These are phyloP conservation scores for Bucco capensis DNA, from an alignment of 2,113 vertebrate species.

Conservation along the genomic window DNA sequence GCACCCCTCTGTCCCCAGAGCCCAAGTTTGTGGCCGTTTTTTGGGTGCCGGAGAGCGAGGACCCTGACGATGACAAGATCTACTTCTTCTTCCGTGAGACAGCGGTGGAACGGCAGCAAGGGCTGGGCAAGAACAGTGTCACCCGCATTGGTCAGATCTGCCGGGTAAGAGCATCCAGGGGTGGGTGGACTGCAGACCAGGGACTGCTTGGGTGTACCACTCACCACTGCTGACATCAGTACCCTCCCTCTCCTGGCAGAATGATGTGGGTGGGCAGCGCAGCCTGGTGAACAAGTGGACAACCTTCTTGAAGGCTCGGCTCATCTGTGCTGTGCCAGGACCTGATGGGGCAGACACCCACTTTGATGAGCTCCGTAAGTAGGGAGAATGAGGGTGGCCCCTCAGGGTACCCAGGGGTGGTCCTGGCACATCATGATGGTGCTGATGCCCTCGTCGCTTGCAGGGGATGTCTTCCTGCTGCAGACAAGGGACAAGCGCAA, in stretches of 20 bases:
- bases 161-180: conserved; percentile 72
- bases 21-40: conserved; percentile 95
- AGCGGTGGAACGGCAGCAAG: conserved; percentile 86
- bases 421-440: rapidly evolving
- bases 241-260: conserved; percentile 68
- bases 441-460: neutral
- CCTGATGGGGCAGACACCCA: conserved; percentile 86
- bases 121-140: conserved; percentile 85
- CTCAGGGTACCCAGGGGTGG: neutral
- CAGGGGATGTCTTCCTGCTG: conserved; percentile 92
- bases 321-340: conserved; percentile 88
- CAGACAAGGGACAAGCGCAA: conserved; percentile 89
- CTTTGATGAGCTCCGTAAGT: conserved; percentile 95
- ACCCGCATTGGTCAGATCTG: conserved; percentile 94
- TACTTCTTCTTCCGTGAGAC: conserved; percentile 98
- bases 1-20: conserved; percentile 71
- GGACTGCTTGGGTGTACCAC: neutral
- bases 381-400: too few species aligned
- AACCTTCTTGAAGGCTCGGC: conserved; percentile 92
- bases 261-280: conserved; percentile 92
- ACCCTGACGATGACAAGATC: conserved; percentile 93
- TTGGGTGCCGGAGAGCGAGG: conserved; percentile 96
- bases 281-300: conserved; percentile 99
- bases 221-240: neutral
- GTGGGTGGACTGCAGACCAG: neutral